These are phyloP conservation scores for Alloplasta piceator DNA, from an alignment of 2,888 invertebrate species.

Conservation along the genomic window DNA sequence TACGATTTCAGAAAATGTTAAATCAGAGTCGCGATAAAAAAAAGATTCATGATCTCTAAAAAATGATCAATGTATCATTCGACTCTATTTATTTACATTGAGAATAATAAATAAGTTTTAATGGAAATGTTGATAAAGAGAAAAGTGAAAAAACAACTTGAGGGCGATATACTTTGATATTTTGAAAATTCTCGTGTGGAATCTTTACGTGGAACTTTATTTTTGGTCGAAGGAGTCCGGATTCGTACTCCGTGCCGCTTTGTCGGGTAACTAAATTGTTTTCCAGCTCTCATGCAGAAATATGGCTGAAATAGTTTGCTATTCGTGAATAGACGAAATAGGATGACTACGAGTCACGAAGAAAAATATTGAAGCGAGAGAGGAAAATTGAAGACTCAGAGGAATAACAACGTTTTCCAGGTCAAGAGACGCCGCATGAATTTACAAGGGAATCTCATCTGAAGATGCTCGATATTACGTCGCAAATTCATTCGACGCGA, in stretches of 20 bases:
- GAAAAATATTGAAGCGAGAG: not conserved
- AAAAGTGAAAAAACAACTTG: too few relatives aligned
- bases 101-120: too few relatives aligned
- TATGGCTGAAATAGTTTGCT: conserved; percentile 22
- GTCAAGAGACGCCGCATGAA: conserved; percentile 16
- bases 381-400: not conserved
- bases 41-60: too few relatives aligned
- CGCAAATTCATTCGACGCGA: not conserved
- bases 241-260: not conserved
- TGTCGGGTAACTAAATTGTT: not conserved
- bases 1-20: too few relatives aligned
- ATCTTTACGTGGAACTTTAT: conserved; percentile 4
- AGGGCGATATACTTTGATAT: not conserved
- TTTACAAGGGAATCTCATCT: conserved; percentile 17
- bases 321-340: conserved; percentile 5
- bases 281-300: conserved; percentile 16
- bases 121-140: too few relatives aligned
- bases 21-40: too few relatives aligned
- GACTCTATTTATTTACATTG: too few relatives aligned
- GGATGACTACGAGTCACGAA: not conserved
- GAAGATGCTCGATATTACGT: not conserved
- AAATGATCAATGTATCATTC: too few relatives aligned
- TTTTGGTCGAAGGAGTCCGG: conserved; percentile 6
- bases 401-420: conserved; percentile 22
- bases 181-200: not conserved